Evolutionary conservation across 2,888 invertebrate species (phyloP).

Genomic region (Dendrolimus houi): DNA sequence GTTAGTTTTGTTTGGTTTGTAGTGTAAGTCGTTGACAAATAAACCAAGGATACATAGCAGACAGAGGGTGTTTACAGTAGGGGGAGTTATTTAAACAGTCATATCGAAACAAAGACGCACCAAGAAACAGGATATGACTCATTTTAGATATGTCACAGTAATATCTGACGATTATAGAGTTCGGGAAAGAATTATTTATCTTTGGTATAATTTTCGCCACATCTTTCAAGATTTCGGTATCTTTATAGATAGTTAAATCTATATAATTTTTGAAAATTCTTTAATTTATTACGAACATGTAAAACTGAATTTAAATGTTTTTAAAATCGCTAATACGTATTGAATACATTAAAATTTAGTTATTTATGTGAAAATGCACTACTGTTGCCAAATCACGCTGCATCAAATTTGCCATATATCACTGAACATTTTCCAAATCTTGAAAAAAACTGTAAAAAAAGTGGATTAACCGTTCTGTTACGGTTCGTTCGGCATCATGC

Average conservation of each 20-base stretch:
- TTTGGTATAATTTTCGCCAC: no score
- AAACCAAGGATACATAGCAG: background rate
- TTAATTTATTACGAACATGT: no score
- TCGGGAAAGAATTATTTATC: no score
- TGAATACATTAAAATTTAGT: no score
- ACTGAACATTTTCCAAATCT: background rate
- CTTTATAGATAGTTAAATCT: no score
- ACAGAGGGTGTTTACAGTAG: background rate
- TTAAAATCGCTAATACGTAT: no score
- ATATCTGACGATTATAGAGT: constrained; percentile 4
- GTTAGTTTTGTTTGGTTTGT: constrained; percentile 1
- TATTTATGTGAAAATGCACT: no score
- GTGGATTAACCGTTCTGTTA: constrained; percentile 39
- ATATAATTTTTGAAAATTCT: no score
- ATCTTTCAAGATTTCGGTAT: no score
- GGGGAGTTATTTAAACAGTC: constrained; percentile 5
- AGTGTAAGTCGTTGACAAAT: constrained; percentile 3
- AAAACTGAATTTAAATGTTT: no score
- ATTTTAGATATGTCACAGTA: constrained; percentile 12
- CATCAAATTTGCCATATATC: no score
- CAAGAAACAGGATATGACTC: background rate
- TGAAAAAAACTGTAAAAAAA: constrained; percentile 24
- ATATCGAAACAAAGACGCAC: background rate
- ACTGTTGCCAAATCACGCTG: no score
- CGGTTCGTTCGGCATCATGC: constrained; percentile 54